Base-by-base conservation (phyloP, 2,113 vertebrate species). In the Hydrochoerus hydrochaeris region DNA sequence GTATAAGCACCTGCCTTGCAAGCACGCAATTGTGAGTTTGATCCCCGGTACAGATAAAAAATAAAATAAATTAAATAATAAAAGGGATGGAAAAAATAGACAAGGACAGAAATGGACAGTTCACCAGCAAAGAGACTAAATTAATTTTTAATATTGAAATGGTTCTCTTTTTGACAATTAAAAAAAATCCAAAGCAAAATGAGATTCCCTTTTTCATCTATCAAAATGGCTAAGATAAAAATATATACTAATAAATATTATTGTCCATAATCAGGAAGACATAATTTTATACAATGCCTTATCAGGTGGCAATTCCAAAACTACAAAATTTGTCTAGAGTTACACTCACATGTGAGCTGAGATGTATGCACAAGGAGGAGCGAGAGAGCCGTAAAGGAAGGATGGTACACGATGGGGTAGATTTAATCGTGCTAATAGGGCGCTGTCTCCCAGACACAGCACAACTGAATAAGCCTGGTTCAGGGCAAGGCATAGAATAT, bases 201-300 rank as follows among this genome's bases (percentile, higher is more conserved):
- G 78, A 78, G 57, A 84, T 71, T 77, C 35, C 28, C 44, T 69
- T 71, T 32, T 71, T 83, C 19, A 87, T n/a, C 3, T 7, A 62
- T 84, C 26, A 78, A 46, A 84, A 38, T 71, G 57, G 52, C 44
- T 91, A 85, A 86, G 82, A 88, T 69, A 26, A 96, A 88, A 94
- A 67, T 44, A 57, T 44, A 67, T 73, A 41, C 38, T 69, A 44
- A 80, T 58, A 71, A 26, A 44, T n/a, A 35, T 2, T n/a, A 92
- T 81, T 32, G 32, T 35, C 44, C 52, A 3, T 24, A 6, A 44
- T 24, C 9, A n/a, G 11, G 49, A 38, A 30, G 32, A 13, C 32
- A 38, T 71, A 71, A 88, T n/a, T 44, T 49, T 52, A 49, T n/a
- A 7, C 1, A 46, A 16, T 35, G 7, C 22, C 52, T 90, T 89